Evolutionary conservation across 1,140 invertebrate species (phyloP).

Genomic region (Eupristina koningsbergeri): DNA sequence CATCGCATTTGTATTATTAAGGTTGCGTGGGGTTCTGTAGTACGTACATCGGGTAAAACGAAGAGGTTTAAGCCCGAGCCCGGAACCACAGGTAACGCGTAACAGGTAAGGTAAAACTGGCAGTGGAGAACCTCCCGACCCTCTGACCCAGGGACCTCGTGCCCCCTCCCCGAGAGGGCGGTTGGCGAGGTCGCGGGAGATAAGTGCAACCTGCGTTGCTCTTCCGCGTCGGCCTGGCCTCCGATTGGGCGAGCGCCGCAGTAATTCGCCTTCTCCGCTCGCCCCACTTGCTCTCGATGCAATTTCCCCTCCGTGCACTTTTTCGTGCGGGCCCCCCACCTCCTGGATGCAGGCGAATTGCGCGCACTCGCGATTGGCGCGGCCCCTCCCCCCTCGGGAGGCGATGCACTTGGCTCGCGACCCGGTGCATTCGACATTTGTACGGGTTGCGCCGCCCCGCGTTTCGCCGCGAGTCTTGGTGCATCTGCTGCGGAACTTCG

Average conservation of each 20-base stretch:
- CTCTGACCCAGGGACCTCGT: no score
- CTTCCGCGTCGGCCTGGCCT: not conserved
- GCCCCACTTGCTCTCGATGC: conserved; percentile 39
- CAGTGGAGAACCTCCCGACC: no score
- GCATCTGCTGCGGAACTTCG: no score
- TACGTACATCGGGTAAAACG: no score
- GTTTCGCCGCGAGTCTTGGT: no score
- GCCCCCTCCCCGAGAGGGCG: no score
- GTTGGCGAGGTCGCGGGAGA: no score
- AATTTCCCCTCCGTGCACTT: conserved; percentile 26
- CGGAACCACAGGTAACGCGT: no score
- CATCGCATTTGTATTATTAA: no score
- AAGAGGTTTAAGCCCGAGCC: no score
- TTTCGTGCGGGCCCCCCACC: not conserved
- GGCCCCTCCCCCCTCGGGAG: conserved; percentile 52
- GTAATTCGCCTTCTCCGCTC: conserved; percentile 48
- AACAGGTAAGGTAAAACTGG: no score
- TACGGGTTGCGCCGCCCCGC: conserved; percentile 57
- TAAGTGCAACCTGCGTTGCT: conserved; percentile 3
- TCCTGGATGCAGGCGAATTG: not conserved
- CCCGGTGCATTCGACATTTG: conserved; percentile 65
- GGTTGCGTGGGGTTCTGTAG: no score
- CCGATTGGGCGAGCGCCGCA: conserved; percentile 35
- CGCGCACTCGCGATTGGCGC: conserved; percentile 41
- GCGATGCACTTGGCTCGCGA: conserved; percentile 66